Evolutionary conservation across 92 coral and sea anemone species (phyloP), one percentile per base, ranked within the genome.

Genomic region (Epizoanthus fatuus): DNA sequence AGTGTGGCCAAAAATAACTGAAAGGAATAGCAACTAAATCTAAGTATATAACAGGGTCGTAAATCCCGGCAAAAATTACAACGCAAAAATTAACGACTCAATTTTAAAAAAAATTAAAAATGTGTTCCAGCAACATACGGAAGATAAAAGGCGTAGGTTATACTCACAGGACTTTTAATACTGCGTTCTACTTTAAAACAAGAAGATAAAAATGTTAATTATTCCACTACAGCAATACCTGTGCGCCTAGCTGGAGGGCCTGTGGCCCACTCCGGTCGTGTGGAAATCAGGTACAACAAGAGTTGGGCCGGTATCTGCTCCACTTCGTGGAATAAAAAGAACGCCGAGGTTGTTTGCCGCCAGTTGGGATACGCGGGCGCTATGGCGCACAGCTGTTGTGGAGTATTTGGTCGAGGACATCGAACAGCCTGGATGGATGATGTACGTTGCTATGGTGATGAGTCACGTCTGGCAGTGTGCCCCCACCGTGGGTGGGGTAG

Each of bases 391-490:
- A 69, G 52, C 10, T 69, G 74, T 22, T 69, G 74, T 7, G 74
- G 74, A 14, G 74, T 69, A 25, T 69, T 69, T 69, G 74, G 55
- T 37, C 55, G 15, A 42, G 74, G 74, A 7, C 42, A 69, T 42
- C 10, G 74, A 40, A 69, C 55, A 19, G 74, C 74, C 35, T 69
- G 74, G 74, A 69, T 69, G 74, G 74, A 69, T 69, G 74, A 69
- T 69, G 55, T 69, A 69, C 74, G 74, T 40, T 69, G 74, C 74
- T 55, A 51, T 69, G 74, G 74, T 69, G 74, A 69, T 22, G 74
- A 69, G 54, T 4, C 51, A 7, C 8, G 16, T 44, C 17, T 69
- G 11, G 22, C 74, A 69, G 37, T 9, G 44, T 69, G 74, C 14
- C 32, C 74, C 54, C 74, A 69, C 54, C 74, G 74, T 4, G 74